Conservation (phyloP, 2,797 vertebrate genomes). For the Lutjanus argentimaculatus region DNA sequence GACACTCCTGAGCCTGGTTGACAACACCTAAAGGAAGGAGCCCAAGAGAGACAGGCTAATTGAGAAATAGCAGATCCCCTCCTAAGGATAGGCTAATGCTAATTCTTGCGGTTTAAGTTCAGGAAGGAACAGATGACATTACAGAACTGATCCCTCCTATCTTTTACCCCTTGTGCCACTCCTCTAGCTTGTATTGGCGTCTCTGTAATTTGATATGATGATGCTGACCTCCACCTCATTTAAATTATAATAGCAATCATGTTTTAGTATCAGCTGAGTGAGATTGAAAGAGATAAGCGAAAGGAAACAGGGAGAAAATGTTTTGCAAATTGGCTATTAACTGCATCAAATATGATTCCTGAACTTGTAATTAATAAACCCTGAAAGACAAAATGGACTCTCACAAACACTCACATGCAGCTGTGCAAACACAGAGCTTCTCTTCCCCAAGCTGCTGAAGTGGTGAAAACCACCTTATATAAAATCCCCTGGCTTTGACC, state of each 20-base stretch:
- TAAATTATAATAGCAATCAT: slow-evolving; percentile 18
- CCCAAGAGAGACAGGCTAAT: slow-evolving; percentile 39
- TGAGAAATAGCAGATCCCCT: slow-evolving; percentile 62
- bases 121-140: slow-evolving; percentile 34
- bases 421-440: not conserved
- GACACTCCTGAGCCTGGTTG: slow-evolving; percentile 64
- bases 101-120: slow-evolving; percentile 50
- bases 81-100: slow-evolving; percentile 66
- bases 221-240: slow-evolving; percentile 29
- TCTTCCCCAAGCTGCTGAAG: slow-evolving; percentile 35
- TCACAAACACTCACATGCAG: not conserved
- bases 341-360: slow-evolving; percentile 11
- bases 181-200: slow-evolving; percentile 1
- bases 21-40: slow-evolving; percentile 60
- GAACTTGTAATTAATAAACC: slow-evolving; percentile 18
- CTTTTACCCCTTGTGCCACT: not conserved
- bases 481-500: slow-evolving; percentile 53
- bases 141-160: slow-evolving; percentile 20
- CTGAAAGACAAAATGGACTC: slow-evolving; percentile 18
- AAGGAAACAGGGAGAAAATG: not conserved
- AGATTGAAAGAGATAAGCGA: not conserved
- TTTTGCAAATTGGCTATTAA: not conserved
- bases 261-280: slow-evolving; percentile 7
- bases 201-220: slow-evolving; percentile 19
- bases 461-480: slow-evolving; percentile 44